Evolutionary conservation across 2,113 vertebrate genomes (phyloP), one percentile per base, ranked within the genome.

Genomic region (Lycaon pictus): DNA sequence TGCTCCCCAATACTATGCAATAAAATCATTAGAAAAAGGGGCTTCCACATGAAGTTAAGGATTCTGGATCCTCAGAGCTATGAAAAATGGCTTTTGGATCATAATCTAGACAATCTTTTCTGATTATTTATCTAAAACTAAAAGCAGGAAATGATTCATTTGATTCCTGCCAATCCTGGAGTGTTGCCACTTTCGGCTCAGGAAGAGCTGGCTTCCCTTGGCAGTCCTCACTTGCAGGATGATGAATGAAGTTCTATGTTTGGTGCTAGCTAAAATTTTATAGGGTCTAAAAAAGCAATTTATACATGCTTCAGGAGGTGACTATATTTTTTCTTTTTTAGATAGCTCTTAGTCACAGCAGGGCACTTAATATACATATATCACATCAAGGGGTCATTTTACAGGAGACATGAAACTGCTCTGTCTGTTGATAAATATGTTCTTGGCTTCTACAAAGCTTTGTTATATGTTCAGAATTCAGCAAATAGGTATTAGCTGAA

Each of bases 201-300:
- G 99, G 99, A 99, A 99, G 99, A 99, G 98, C 98, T 98, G 99
- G 99, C 99, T 99, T 99, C 99, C 99, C 98, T 98, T 99, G 98
- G 99, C 99, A 99, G 98, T 94, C 98, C 98, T 98, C 98, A 97
- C 98, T 99, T 98, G 98, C 37, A 29, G 93, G 98, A 98, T 99
- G 99, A 99, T 99, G 99, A 99, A 99, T 99, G 99, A 99, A 99
- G 99, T 98, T 98, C 99, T 99, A 99, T 99, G 99, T 99, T 99
- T 99, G 98, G 99, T 99, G 99, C 99, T 95, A 98, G 98, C 98
- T 97, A 98, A 99, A 99, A 98, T 97, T 99, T 99, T 98, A 99
- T 99, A 98, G 99, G 99, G 98, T 99, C 98, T 98, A 99, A 99
- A 99, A 99, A 98, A 99, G 98, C 98, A 98, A 99, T 98, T 98